Conservation (phyloP, 2,888 invertebrate genomes). For the Temnothorax unifasciatus region DNA sequence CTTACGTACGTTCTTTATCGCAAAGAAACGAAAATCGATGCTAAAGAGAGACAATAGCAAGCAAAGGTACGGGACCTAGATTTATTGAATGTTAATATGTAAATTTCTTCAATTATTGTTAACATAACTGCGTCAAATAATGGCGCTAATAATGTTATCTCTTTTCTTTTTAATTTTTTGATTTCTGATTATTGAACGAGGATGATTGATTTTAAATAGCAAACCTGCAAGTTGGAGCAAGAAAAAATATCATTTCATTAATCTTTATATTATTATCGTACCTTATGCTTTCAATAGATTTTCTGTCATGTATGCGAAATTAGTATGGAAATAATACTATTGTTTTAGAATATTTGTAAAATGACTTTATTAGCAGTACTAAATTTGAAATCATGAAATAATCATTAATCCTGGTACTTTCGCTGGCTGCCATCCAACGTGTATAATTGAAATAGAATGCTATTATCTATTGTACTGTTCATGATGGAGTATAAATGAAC, state of each 20-base stretch:
- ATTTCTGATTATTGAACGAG: not conserved
- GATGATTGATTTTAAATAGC: not conserved
- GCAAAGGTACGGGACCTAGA: constrained; percentile 81
- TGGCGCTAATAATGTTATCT: not conserved
- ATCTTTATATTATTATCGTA: constrained; percentile 12
- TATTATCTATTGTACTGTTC: constrained; percentile 63
- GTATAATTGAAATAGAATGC: constrained; percentile 47
- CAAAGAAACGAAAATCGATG: constrained; percentile 59
- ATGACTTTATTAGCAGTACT: constrained; percentile 54
- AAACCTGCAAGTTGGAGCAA: constrained; percentile 3
- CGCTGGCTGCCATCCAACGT: constrained; percentile 52
- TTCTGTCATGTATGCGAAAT: constrained; percentile 20
- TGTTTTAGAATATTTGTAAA: constrained; percentile 36
- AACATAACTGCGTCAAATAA: constrained; percentile 26
- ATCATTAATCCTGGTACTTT: constrained; percentile 51
- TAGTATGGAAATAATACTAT: constrained; percentile 24
- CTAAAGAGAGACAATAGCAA: constrained; percentile 66
- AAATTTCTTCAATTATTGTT: constrained; percentile 52
- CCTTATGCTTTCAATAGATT: constrained; percentile 12
- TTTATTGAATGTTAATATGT: constrained; percentile 66
- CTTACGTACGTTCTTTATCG: constrained; percentile 68
- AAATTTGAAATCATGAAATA: constrained; percentile 54
- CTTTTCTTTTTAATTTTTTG: constrained; percentile 22
- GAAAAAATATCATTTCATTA: constrained; percentile 7
- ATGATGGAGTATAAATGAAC: constrained; percentile 59